These are phyloP conservation scores for Synodontis membranacea DNA, from an alignment of 2,113 vertebrate species.

Conservation along the genomic window DNA sequence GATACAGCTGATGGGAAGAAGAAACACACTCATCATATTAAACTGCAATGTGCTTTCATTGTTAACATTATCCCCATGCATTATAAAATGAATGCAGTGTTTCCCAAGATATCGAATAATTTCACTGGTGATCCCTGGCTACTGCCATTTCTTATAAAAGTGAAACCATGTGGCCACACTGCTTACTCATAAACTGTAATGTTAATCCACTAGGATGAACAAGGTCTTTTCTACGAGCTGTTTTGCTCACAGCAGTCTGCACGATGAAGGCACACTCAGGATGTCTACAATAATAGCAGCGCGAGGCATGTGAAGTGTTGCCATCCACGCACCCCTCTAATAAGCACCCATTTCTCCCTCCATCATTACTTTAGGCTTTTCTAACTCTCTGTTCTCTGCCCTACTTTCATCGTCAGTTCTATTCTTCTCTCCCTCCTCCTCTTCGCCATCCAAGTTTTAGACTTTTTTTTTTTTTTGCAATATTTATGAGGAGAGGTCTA, in stretches of 20 bases:
- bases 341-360: slow-evolving; percentile 52
- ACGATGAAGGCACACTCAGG: slow-evolving; percentile 34
- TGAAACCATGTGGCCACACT: background rate
- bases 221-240: slow-evolving; percentile 13
- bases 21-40: background rate
- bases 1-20: background rate
- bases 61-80: background rate
- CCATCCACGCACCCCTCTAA: slow-evolving; percentile 49
- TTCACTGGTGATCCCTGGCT: background rate
- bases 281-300: slow-evolving; percentile 50
- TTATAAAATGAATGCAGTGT: background rate
- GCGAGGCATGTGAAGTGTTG: slow-evolving; percentile 50
- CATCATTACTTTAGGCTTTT: slow-evolving; percentile 52
- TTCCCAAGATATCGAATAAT: background rate
- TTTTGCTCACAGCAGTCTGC: slow-evolving; percentile 35
- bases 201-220: slow-evolving; percentile 8
- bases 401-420: slow-evolving; percentile 52
- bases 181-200: background rate
- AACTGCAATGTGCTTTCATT: background rate
- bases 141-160: background rate
- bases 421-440: slow-evolving; percentile 34
- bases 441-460: slow-evolving; percentile 51
- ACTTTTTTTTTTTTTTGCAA: slow-evolving; percentile 51
- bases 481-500: slow-evolving; percentile 58
- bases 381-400: slow-evolving; percentile 50